Evolutionary conservation across 2,797 vertebrate species (phyloP).

Genomic region (Melanotaenia trifasciata): DNA sequence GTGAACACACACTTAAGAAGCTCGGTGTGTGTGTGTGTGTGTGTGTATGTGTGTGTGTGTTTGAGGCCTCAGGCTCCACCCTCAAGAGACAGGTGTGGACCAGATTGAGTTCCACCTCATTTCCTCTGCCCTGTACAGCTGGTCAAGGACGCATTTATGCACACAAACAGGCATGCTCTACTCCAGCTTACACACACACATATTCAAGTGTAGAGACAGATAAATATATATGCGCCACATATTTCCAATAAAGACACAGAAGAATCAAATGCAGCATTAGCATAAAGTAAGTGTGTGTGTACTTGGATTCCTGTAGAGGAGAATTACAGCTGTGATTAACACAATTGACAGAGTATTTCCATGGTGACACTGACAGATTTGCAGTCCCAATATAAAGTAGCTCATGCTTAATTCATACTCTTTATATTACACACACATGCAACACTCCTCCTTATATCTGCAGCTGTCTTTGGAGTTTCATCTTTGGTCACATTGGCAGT

Average conservation of each 20-base stretch:
- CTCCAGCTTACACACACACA: conserved; percentile 36
- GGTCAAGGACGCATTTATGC: conserved; percentile 69
- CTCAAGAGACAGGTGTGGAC: conserved; percentile 81
- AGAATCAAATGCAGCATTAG: conserved; percentile 48
- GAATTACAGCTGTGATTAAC: conserved; percentile 60
- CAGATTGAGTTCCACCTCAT: conserved; percentile 82
- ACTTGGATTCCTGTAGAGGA: conserved; percentile 51
- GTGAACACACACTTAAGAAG: conserved; percentile 37
- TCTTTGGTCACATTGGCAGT: conserved; percentile 24
- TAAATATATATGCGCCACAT: conserved; percentile 8
- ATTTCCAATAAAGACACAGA: conserved; percentile 34
- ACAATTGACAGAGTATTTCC: conserved; percentile 44
- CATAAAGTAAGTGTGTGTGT: conserved; percentile 25
- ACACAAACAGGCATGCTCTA: conserved; percentile 42
- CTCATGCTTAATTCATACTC: conserved; percentile 12
- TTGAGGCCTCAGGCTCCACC: conserved; percentile 68
- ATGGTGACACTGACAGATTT: conserved; percentile 55
- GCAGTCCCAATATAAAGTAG: conserved; percentile 9
- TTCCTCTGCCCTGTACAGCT: conserved; percentile 78
- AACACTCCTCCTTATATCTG: conserved; percentile 21
- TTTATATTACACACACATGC: conserved; percentile 6
- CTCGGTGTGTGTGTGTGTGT: conserved; percentile 17
- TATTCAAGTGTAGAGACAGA: background rate
- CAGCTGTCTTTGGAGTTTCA: conserved; percentile 37
- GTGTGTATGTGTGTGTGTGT: conserved; percentile 24